Conservation (phyloP, 2,888 invertebrate genomes). For the Lingula anatina region DNA sequence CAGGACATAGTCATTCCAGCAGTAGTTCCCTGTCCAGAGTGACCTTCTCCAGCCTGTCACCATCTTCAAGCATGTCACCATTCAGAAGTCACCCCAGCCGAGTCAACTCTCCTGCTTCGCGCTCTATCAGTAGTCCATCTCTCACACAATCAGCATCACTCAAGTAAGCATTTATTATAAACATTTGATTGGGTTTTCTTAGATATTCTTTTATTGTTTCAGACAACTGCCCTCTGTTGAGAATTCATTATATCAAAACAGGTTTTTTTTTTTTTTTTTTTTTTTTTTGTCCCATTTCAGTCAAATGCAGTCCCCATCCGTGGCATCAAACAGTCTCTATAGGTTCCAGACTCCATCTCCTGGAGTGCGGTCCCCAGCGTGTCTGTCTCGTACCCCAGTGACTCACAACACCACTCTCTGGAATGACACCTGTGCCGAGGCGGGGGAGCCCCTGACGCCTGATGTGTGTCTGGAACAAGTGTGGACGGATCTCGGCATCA, state of each 20-base stretch:
- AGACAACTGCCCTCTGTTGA: too few species aligned
- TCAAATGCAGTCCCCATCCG: constrained; percentile 56
- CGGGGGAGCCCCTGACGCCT: constrained; percentile 69
- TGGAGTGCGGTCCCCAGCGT: constrained; percentile 25
- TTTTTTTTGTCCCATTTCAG: constrained; percentile 42
- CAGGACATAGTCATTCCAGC: constrained; percentile 21
- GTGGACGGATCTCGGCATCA: constrained; percentile 67
- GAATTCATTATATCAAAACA: too few species aligned
- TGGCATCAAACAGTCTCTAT: constrained; percentile 30
- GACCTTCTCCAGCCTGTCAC: constrained; percentile 39
- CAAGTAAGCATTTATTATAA: constrained; percentile 16
- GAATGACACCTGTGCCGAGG: constrained; percentile 29
- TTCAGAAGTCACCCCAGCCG: constrained; percentile 35
- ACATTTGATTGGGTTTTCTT: too few species aligned
- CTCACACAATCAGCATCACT: constrained; percentile 25
- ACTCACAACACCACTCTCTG: constrained; percentile 30
- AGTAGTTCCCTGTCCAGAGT: constrained; percentile 25
- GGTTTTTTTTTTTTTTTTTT: too few species aligned
- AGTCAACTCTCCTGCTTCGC: constrained; percentile 38
- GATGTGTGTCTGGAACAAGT: constrained; percentile 83
- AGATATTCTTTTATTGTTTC: too few species aligned
- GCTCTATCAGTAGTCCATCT: constrained; percentile 24
- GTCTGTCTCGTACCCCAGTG: constrained; percentile 25
- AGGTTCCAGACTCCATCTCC: constrained; percentile 31
- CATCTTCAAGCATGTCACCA: constrained; percentile 43